phyloP scores from a whole-genome alignment of 2,888 invertebrate species.

The Gymnoscelis rufifasciata region DNA sequence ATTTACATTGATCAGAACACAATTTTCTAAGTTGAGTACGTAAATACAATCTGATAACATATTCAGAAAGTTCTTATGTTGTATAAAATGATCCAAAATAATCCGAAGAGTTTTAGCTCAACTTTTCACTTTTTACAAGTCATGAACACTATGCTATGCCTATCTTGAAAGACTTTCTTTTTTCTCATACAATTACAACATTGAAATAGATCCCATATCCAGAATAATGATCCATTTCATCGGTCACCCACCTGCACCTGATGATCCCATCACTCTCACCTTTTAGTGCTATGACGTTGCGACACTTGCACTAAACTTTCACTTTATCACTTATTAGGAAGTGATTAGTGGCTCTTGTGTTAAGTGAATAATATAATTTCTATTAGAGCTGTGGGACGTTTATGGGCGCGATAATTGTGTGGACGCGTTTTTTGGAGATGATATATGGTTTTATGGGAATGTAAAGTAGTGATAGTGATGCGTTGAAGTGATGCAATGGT shows the following conservation, averaged over 20 bases:
- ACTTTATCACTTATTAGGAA: slow-evolving; percentile 48
- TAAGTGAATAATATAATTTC: slow-evolving; percentile 21
- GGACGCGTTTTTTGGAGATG: slow-evolving; percentile 11
- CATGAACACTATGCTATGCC: too few relatives aligned
- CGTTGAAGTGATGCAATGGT: slow-evolving; percentile 4
- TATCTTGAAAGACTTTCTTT: too few relatives aligned
- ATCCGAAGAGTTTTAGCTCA: too few relatives aligned
- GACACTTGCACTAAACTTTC: slow-evolving; percentile 44
- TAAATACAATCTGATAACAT: too few relatives aligned
- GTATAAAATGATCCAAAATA: too few relatives aligned
- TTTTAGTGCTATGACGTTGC: slow-evolving; percentile 29
- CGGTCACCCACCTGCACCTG: neutral
- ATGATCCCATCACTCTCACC: slow-evolving; percentile 14
- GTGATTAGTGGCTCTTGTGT: slow-evolving; percentile 34
- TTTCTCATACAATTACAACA: too few relatives aligned
- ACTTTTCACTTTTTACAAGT: too few relatives aligned
- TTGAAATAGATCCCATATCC: too few relatives aligned
- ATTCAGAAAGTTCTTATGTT: too few relatives aligned
- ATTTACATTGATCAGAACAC: too few relatives aligned
- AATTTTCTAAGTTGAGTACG: too few relatives aligned
- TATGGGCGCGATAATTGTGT: slow-evolving; percentile 17
- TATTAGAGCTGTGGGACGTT: slow-evolving; percentile 13
- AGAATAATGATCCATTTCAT: neutral
- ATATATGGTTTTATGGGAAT: slow-evolving; percentile 2
- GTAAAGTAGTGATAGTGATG: slow-evolving; percentile 4